Evolutionary conservation across 2,888 invertebrate species (phyloP), one percentile per base, ranked within the genome.

Genomic region (Plusia festucae): DNA sequence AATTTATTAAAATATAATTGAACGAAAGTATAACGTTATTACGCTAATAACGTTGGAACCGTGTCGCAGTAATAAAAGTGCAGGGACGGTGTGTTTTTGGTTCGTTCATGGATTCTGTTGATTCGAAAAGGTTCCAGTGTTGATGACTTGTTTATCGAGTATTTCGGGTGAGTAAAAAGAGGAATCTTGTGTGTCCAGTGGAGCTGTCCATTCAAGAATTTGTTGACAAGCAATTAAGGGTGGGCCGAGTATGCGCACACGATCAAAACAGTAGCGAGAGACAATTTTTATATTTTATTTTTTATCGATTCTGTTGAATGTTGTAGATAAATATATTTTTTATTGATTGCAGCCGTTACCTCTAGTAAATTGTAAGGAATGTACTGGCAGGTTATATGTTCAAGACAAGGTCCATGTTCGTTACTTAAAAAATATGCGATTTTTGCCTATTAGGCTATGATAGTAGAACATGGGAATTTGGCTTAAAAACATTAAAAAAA

Each of bases 221-320:
- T 91, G 89, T 90, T 91, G 93, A 91, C 92, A 93, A 90, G 90
- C 92, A 93, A 93, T 93, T 94, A 93, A 91, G 85, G 84, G 83
- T 85, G 82, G 78, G 62, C 82, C 76, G 81, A 73, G 82, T 82
- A 84, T 82, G 76, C 67, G 75, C 63, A 53, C 79, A 74, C 63
- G 82, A 71, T 75, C 72, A 73, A 79, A 82, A 85, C 82, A 76
- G 81, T 73, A 82, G 79, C 82, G 67, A 80, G 73, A 73, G 74
- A 75, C 76, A 78, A 85, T 83, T 81, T 82, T 81, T 81, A 78
- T 70, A 70, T 71, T 70, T 63, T 53, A 59, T 69, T 73, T 81
- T 79, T 85, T 83, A 82, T 83, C 82, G 71, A 64, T 79, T 76
- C 70, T 68, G 81, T 77, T 83, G 76, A 78, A 81, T 76, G 66